Conservation (phyloP, 1,140 invertebrate species). For the Vollenhovia emeryi region DNA sequence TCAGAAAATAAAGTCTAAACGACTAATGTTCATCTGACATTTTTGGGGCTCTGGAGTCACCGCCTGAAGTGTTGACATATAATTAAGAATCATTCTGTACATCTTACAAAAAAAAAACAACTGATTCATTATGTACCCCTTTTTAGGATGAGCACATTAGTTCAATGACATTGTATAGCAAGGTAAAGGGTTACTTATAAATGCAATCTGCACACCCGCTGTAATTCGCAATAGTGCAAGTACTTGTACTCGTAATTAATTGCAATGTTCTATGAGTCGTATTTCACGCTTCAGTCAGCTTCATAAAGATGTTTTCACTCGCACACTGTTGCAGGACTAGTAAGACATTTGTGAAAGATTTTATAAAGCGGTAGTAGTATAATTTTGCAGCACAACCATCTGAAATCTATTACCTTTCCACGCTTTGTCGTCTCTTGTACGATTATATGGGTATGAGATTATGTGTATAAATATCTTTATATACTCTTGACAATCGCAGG, state of each 20-base stretch:
- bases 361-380: slow-evolving; percentile 46
- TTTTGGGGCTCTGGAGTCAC: slow-evolving; percentile 47
- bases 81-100: slow-evolving; percentile 25
- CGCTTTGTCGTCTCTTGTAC: slow-evolving; percentile 7
- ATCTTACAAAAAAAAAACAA: slow-evolving; percentile 44
- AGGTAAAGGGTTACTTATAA: slow-evolving; percentile 78
- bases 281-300: slow-evolving; percentile 67
- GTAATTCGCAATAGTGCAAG: slow-evolving; percentile 55
- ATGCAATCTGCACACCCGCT: slow-evolving; percentile 67
- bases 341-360: slow-evolving; percentile 15
- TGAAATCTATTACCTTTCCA: slow-evolving; percentile 23
- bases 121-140: slow-evolving; percentile 76
- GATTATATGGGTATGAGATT: not conserved
- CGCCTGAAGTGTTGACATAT: slow-evolving; percentile 10
- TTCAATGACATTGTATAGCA: slow-evolving; percentile 83
- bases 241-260: slow-evolving; percentile 42
- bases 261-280: slow-evolving; percentile 49
- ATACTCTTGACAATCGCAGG: not conserved
- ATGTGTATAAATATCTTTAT: not conserved
- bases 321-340: slow-evolving; percentile 42
- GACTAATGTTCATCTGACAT: not conserved
- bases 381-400: slow-evolving; percentile 55
- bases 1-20: not conserved
- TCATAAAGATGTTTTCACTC: slow-evolving; percentile 48
- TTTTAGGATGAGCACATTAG: slow-evolving; percentile 83